These are phyloP conservation scores for Dioctria linearis DNA, from an alignment of 2,888 invertebrate species.

Conservation along the genomic window DNA sequence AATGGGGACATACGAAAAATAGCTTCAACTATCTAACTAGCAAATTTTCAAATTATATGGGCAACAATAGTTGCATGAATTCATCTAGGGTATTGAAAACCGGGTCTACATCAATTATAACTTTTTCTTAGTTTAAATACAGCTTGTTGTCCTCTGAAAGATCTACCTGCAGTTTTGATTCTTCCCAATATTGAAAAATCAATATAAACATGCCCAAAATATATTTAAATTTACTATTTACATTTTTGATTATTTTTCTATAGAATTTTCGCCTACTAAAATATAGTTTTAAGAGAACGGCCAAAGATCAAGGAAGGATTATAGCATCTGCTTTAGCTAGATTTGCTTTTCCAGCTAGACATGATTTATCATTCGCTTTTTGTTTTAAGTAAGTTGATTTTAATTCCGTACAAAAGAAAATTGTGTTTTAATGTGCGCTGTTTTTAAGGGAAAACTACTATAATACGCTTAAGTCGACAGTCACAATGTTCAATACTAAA, in stretches of 20 bases:
- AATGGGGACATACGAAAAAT: no score
- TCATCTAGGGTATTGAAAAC: no score
- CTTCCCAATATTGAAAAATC: no score
- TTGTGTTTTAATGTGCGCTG: not conserved
- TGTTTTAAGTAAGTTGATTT: conserved; percentile 79
- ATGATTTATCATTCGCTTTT: conserved; percentile 90
- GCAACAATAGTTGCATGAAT: no score
- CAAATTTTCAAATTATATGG: no score
- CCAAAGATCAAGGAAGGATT: conserved; percentile 84
- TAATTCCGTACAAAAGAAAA: not conserved
- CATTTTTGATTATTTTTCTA: conserved; percentile 64
- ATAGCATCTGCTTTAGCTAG: conserved; percentile 87
- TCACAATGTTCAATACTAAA: conserved; percentile 68
- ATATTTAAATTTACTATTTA: not conserved
- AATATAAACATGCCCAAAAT: no score
- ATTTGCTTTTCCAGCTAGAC: conserved; percentile 89
- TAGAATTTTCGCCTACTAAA: conserved; percentile 91
- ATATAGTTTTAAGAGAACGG: conserved; percentile 89
- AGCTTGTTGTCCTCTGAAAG: no score
- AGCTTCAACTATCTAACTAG: no score
- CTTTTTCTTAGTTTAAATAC: no score
- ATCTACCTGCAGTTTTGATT: no score
- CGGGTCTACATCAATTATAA: no score
- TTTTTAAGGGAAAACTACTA: conserved; percentile 61
- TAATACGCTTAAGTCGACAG: conserved; percentile 65